Evolutionary conservation across 2,797 vertebrate species (phyloP).

Genomic region (Avahi laniger): DNA sequence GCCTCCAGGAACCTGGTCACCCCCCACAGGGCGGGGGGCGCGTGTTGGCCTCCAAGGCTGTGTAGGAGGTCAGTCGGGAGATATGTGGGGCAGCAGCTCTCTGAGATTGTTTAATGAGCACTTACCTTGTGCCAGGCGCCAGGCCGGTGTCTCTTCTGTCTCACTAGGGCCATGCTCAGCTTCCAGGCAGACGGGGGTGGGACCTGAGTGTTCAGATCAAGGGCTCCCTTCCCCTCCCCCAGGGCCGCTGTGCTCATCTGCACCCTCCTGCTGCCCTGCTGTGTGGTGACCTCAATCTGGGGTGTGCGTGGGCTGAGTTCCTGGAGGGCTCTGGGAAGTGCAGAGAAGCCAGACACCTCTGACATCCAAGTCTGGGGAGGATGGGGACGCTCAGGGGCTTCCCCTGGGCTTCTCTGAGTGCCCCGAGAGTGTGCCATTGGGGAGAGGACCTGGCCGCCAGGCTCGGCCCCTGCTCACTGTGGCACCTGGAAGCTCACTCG

Average conservation of each 20-base stretch:
- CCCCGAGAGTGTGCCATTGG: background rate
- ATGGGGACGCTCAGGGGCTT: background rate
- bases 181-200: background rate
- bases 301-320: background rate
- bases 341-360: background rate
- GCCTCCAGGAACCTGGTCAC: background rate
- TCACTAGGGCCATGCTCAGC: background rate
- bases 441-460: background rate
- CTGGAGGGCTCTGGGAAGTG: background rate
- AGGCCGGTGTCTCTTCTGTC: background rate
- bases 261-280: background rate
- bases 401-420: slow-evolving; percentile 8
- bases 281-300: background rate
- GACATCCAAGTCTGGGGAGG: background rate
- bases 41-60: rapidly evolving
- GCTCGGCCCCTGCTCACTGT: background rate
- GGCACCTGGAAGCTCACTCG: rapidly evolving
- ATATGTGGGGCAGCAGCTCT: background rate
- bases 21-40: too few species aligned
- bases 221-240: background rate
- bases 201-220: background rate
- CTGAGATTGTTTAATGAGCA: background rate
- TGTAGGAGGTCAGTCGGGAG: background rate
- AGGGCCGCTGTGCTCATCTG: too few species aligned
- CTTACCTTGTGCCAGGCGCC: too few species aligned